Evolutionary conservation across 2,888 invertebrate species (phyloP).

Genomic region (Catonia carolina): DNA sequence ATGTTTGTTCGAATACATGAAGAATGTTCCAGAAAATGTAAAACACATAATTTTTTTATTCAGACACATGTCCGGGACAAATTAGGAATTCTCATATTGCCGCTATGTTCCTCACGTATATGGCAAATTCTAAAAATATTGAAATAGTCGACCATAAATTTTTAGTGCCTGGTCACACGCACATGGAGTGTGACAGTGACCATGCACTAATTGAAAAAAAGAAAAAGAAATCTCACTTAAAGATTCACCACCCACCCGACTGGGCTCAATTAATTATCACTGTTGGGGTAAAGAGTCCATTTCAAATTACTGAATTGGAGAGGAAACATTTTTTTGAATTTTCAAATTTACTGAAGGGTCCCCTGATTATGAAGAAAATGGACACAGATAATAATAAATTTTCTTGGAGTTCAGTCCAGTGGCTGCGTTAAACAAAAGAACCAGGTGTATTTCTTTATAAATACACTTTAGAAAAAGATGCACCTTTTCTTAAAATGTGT

Average conservation of each 20-base stretch:
- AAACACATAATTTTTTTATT: constrained; percentile 28
- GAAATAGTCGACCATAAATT: constrained; percentile 33
- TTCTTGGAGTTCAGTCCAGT: not conserved
- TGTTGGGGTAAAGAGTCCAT: not conserved
- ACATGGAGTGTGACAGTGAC: constrained; percentile 33
- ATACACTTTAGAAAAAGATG: not conserved
- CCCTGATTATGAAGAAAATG: not conserved
- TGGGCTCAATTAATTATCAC: not conserved
- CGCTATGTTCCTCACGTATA: constrained; percentile 29
- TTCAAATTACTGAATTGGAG: not conserved
- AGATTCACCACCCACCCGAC: constrained; percentile 11
- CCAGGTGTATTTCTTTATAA: constrained; percentile 1
- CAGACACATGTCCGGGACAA: constrained; percentile 33
- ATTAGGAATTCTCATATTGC: constrained; percentile 33
- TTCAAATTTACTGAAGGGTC: not conserved
- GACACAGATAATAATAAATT: constrained; percentile 2
- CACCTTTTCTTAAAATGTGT: not conserved
- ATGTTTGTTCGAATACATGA: constrained; percentile 25
- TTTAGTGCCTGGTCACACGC: constrained; percentile 31
- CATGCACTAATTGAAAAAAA: constrained; percentile 27
- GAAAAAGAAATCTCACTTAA: constrained; percentile 21
- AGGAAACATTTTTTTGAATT: constrained; percentile 2
- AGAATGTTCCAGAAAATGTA: not conserved
- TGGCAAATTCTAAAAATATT: constrained; percentile 22
- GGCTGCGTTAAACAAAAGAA: constrained; percentile 1